Evolutionary conservation across 2,888 invertebrate species (phyloP), one percentile per base, ranked within the genome.

Genomic region (Apomyelois bistriatella): DNA sequence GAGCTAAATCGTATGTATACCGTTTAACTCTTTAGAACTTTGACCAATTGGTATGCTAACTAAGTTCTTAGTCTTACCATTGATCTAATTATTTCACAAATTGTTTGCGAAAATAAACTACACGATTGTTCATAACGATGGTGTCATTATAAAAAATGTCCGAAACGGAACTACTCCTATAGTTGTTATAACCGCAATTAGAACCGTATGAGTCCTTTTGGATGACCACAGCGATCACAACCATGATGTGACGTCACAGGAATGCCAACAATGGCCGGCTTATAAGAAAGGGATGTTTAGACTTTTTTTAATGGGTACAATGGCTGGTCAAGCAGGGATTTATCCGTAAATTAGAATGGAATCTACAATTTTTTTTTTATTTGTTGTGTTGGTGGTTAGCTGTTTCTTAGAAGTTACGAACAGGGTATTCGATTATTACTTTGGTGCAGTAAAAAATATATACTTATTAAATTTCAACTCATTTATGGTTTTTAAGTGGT

Each of bases 201-300:
- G 35, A 52, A 10, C 28, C 40, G 9, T 55, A 53, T 57, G 52
- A 32, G 38, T 57, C 36, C 43, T 53, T 57, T 57, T 52, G 43
- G 32, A 48, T 55, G 43, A 42, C 47, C 46, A 48, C 51, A 16
- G n/a, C 17, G 16, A 32, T 41, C 36, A 35, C 41, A 30, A 51
- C 10, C 42, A 17, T 57, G 51, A 49, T 43, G 56, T 53, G 30
- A 57, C 36, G 43, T 52, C 43, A 36, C 36, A 37, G 32, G 53
- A 56, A 53, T 57, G 16, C 41, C 16, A 35, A 37, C 47, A 52
- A 54, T 50, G 37, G 32, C 2, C 35, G 46, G 46, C 46, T 46
- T 46, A 46, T 46, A 13, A 32, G 16, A 46, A 32, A 32, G 46
- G 46, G 15, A 46, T 30, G 15, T 30, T 43, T 5, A 3, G 9